These are phyloP conservation scores for Eilema depressum DNA, from an alignment of 2,888 invertebrate species.

Conservation along the genomic window DNA sequence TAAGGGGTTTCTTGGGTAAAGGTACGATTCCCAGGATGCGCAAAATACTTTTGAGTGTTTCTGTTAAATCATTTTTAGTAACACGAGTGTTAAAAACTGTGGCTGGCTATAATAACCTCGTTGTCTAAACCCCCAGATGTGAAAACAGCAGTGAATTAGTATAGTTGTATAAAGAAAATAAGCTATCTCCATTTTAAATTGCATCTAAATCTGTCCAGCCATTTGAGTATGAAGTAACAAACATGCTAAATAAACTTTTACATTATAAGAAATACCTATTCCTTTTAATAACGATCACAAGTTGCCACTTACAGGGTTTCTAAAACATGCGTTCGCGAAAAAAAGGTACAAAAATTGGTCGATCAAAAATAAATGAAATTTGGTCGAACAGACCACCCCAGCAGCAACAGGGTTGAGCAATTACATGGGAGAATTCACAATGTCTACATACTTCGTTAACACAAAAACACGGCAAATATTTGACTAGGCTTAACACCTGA, in stretches of 20 bases:
- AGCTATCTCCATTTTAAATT: too few species aligned
- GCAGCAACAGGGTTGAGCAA: constrained; percentile 20
- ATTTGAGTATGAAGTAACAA: not conserved
- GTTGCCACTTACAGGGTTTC: constrained; percentile 13
- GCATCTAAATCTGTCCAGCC: too few species aligned
- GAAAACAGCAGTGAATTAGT: too few species aligned
- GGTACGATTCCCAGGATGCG: not conserved
- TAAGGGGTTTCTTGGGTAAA: not conserved
- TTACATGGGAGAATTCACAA: constrained; percentile 24
- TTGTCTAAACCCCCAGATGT: too few species aligned
- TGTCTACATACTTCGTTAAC: constrained; percentile 18
- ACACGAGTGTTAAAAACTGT: too few species aligned
- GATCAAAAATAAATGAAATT: constrained; percentile 3
- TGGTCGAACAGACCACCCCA: constrained; percentile 22
- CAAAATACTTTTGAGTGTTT: not conserved
- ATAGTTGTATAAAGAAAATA: too few species aligned
- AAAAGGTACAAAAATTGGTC: not conserved
- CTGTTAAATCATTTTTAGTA: not conserved
- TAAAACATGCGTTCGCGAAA: constrained; percentile 17
- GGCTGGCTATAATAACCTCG: too few species aligned
- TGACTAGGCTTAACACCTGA: not conserved
- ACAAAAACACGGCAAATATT: constrained; percentile 10
- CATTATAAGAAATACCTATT: not conserved
- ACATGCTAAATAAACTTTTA: not conserved
- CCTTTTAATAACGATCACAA: not conserved